Evolutionary conservation across 1,140 invertebrate species (phyloP).

Genomic region (Thalassaphorura encarpata): DNA sequence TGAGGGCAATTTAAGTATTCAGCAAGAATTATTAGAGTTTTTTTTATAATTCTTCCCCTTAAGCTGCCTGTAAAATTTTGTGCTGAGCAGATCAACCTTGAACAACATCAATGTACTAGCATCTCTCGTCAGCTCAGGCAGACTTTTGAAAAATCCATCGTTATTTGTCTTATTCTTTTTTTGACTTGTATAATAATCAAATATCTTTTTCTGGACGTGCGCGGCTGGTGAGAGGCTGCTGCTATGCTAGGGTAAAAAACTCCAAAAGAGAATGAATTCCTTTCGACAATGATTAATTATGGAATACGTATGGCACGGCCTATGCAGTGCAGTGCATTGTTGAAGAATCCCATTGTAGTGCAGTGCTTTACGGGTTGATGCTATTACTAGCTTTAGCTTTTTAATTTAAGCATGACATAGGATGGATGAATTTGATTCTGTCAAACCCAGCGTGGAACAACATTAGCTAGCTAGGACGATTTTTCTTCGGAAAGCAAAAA

Average conservation of each 20-base stretch:
- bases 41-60: too few relatives aligned
- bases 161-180: constrained; percentile 31
- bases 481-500: too few relatives aligned
- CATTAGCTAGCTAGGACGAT: not conserved
- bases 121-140: constrained; percentile 26
- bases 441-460: not conserved
- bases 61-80: too few relatives aligned
- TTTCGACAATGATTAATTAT: constrained; percentile 34
- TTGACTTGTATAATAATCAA: not conserved
- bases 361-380: not conserved
- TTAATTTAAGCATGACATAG: too few relatives aligned
- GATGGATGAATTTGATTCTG: not conserved
- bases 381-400: not conserved
- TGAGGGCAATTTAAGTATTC: too few relatives aligned
- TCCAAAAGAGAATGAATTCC: constrained; percentile 10
- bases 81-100: too few relatives aligned
- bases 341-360: not conserved
- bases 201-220: constrained; percentile 3
- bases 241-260: constrained; percentile 11
- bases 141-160: constrained; percentile 33
- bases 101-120: too few relatives aligned
- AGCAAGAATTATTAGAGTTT: too few relatives aligned
- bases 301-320: constrained; percentile 18
- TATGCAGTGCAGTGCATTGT: not conserved
- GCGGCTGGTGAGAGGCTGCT: not conserved